Evolutionary conservation across 1,140 invertebrate species (phyloP).

Genomic region (Scaptomyza montana): DNA sequence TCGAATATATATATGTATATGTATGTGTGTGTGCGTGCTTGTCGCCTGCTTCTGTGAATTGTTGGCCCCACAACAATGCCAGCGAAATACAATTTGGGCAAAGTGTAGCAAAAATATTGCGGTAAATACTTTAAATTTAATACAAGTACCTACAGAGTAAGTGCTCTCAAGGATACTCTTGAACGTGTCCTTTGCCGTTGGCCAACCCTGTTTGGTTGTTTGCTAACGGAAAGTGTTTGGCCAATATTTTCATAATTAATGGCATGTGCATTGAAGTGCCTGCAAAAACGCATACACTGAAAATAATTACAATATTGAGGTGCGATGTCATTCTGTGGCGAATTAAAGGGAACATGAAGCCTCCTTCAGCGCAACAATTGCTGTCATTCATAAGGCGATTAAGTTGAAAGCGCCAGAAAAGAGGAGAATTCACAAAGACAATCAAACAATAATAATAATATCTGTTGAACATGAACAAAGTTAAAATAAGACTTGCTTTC

Average conservation of each 20-base stretch:
- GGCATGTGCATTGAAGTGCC: constrained; percentile 63
- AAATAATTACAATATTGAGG: constrained; percentile 61
- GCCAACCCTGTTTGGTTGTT: constrained; percentile 31
- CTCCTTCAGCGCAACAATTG: not conserved
- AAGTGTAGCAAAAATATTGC: constrained; percentile 76
- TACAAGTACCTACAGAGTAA: constrained; percentile 46
- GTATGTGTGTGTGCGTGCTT: constrained; percentile 6
- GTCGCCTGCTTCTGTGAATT: constrained; percentile 29
- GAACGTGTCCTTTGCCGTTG: constrained; percentile 11
- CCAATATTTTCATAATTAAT: constrained; percentile 78
- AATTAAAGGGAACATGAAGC: no score
- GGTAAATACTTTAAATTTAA: constrained; percentile 76
- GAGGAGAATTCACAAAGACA: not conserved
- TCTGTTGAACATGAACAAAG: no score
- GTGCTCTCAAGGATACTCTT: constrained; percentile 37
- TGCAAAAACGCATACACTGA: constrained; percentile 16
- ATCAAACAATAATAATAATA: not conserved
- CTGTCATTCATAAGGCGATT: constrained; percentile 6
- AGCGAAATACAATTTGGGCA: constrained; percentile 61
- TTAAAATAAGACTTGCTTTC: no score
- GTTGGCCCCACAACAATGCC: constrained; percentile 9
- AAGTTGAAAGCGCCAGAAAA: not conserved
- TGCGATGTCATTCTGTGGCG: constrained; percentile 31
- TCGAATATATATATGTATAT: not conserved
- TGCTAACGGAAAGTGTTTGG: constrained; percentile 55